phyloP scores from a whole-genome alignment of 2,888 invertebrate genomes.

The Pediacus dermestoides region DNA sequence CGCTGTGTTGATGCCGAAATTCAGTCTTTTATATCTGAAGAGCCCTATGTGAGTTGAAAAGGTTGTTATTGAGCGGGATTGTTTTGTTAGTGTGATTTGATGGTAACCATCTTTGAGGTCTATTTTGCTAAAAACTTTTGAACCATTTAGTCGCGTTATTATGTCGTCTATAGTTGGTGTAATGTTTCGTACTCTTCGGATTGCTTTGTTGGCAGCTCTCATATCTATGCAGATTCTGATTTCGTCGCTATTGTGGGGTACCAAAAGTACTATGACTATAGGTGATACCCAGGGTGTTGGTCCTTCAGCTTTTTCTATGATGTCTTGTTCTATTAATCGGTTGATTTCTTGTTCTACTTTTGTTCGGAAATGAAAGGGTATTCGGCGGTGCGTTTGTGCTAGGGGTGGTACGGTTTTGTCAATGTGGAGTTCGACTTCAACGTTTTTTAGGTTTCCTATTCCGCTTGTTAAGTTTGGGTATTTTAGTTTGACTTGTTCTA shows the following conservation, averaged over 20 bases:
- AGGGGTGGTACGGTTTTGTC: constrained; percentile 16
- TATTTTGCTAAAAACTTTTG: no score
- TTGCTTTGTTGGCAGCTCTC: no score
- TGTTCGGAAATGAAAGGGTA: constrained; percentile 20
- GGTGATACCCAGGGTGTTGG: constrained; percentile 26
- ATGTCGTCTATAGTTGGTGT: no score
- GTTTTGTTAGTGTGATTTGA: no score
- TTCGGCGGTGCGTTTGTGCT: constrained; percentile 21
- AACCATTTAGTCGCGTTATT: no score
- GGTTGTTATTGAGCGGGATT: no score
- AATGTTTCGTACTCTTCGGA: no score
- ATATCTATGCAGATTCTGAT: no score
- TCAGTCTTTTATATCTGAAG: no score
- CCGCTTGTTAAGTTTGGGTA: constrained; percentile 11
- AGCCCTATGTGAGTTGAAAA: no score
- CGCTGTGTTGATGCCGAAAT: no score
- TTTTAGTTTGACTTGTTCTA: constrained; percentile 4
- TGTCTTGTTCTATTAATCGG: constrained; percentile 16
- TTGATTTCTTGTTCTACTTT: constrained; percentile 20
- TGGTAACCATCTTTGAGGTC: no score
- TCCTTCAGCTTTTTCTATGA: constrained; percentile 21
- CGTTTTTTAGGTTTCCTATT: constrained; percentile 27
- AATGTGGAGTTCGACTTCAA: constrained; percentile 20
- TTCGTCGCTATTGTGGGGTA: constrained; percentile 13
- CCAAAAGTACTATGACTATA: constrained; percentile 26